These are phyloP conservation scores for Excalfactoria chinensis DNA, from an alignment of 2,113 vertebrate species.

Conservation along the genomic window DNA sequence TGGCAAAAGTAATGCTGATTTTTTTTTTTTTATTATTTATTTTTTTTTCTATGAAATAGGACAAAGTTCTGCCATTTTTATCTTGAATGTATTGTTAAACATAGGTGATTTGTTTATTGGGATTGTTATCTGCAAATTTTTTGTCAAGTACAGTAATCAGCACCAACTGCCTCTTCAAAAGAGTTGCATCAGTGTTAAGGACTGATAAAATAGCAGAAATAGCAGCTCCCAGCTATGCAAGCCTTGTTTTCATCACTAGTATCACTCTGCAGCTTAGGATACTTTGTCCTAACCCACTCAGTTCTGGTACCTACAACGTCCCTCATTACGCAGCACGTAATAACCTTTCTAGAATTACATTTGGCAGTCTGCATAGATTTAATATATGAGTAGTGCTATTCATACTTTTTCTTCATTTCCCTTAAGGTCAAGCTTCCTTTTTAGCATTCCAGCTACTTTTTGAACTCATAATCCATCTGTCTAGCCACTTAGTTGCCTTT, in stretches of 20 bases:
- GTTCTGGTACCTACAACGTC: neutral
- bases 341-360: neutral
- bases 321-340: neutral
- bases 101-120: neutral
- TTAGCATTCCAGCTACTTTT: constrained; percentile 31
- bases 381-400: neutral
- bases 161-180: neutral
- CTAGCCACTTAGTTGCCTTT: constrained; percentile 25
- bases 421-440: constrained; percentile 27
- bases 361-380: neutral
- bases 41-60: neutral
- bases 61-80: neutral
- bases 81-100: neutral
- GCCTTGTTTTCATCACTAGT: neutral
- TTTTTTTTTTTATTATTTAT: neutral
- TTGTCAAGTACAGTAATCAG: neutral
- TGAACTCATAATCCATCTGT: constrained; percentile 55
- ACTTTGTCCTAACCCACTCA: neutral
- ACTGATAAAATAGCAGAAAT: neutral
- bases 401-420: constrained; percentile 11
- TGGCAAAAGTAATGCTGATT: neutral
- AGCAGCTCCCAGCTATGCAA: neutral
- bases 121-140: neutral
- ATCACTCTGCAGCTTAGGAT: neutral
- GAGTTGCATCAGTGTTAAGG: neutral